phyloP scores from a whole-genome alignment of 2,113 vertebrate species.

The Urocolius indicus region DNA sequence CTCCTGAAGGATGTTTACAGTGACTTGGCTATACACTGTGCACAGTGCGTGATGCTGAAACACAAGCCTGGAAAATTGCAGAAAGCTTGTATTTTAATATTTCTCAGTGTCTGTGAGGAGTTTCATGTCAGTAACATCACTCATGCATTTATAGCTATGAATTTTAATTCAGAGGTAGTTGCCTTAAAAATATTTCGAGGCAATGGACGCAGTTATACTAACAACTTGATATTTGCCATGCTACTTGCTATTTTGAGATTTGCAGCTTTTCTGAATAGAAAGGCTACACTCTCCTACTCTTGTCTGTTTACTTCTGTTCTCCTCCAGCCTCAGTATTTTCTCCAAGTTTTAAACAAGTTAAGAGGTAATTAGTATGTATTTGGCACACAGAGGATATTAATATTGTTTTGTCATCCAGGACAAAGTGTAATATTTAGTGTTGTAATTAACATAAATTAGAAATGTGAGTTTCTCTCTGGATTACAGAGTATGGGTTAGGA shows the following conservation, averaged over 20 bases:
- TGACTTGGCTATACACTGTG: neutral
- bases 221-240: neutral
- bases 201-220: neutral
- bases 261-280: neutral
- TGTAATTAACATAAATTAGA: neutral
- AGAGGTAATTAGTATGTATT: constrained; percentile 23
- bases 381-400: neutral
- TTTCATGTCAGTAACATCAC: neutral
- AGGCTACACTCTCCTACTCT: neutral
- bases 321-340: neutral
- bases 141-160: neutral
- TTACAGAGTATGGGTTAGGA: neutral
- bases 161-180: neutral
- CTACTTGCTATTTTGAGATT: neutral
- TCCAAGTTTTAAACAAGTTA: neutral
- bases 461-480: neutral
- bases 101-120: neutral
- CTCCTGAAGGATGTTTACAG: neutral
- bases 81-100: neutral
- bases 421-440: neutral
- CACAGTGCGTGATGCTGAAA: neutral
- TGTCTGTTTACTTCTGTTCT: neutral
- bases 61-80: neutral
- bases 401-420: neutral
- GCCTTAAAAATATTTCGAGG: neutral